phyloP scores from a whole-genome alignment of 2,797 vertebrate species.

The Pampus argenteus region DNA sequence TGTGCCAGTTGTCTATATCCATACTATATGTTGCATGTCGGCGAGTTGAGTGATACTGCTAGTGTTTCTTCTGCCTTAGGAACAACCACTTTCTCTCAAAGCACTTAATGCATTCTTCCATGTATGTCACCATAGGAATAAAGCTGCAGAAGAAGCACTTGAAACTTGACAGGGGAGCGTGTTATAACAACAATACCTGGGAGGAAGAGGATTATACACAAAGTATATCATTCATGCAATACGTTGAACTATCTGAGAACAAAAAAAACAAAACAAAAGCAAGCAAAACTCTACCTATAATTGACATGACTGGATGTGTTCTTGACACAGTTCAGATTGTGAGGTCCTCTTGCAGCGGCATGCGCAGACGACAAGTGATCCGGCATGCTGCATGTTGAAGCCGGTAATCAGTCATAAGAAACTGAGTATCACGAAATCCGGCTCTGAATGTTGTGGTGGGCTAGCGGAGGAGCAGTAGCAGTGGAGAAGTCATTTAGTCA shows the following conservation, averaged over 20 bases:
- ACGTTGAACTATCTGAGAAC: background rate
- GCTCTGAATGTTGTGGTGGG: conserved; percentile 30
- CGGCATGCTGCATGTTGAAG: conserved; percentile 15
- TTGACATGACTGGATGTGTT: background rate
- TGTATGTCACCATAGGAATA: background rate
- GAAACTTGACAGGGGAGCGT: background rate
- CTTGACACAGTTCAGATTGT: conserved; percentile 22
- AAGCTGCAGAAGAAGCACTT: background rate
- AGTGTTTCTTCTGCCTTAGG: too few species aligned
- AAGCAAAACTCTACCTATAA: background rate
- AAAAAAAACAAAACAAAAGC: background rate
- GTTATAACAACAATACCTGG: background rate
- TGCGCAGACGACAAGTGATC: conserved; percentile 20
- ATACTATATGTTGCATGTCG: too few species aligned
- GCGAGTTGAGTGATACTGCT: too few species aligned
- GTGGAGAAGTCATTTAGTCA: conserved; percentile 35
- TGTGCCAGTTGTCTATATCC: too few species aligned
- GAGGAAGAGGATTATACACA: background rate
- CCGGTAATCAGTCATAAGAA: conserved; percentile 35
- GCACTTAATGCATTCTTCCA: background rate
- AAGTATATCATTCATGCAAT: background rate
- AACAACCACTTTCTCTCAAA: too few species aligned
- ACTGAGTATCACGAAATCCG: conserved; percentile 19
- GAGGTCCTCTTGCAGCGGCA: conserved; percentile 6
- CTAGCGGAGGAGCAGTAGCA: conserved; percentile 15